Evolutionary conservation across 2,113 vertebrate species (phyloP).

Genomic region (Anseranas semipalmata): DNA sequence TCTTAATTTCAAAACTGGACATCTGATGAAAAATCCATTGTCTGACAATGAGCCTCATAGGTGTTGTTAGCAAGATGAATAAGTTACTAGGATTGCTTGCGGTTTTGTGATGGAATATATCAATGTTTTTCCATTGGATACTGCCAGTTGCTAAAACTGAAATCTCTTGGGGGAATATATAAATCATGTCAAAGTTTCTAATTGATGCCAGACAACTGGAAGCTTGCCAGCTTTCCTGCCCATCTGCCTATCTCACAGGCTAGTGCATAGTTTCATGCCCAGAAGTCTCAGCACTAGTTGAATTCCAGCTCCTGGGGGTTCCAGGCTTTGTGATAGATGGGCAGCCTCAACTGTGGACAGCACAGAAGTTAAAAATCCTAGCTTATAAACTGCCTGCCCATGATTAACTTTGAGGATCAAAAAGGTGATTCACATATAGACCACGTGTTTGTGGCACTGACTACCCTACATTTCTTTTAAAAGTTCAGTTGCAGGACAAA

Average conservation of each 20-base stretch:
- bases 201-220: not conserved
- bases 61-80: not conserved
- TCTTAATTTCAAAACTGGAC: not conserved
- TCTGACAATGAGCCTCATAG: not conserved
- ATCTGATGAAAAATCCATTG: not conserved
- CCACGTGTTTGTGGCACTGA: not conserved
- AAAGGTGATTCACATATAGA: not conserved
- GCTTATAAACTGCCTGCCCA: not conserved
- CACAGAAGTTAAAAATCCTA: not conserved
- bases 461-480: not conserved
- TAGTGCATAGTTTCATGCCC: not conserved
- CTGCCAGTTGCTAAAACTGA: not conserved
- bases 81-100: not conserved
- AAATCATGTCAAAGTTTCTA: not conserved
- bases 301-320: not conserved
- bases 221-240: not conserved
- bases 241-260: not conserved
- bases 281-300: not conserved
- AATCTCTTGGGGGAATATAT: not conserved
- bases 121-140: not conserved
- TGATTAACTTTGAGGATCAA: not conserved
- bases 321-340: not conserved
- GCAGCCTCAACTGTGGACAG: not conserved
- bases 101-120: not conserved
- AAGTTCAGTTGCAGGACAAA: not conserved